These are phyloP conservation scores for Zoanthus solanderi DNA, from an alignment of 92 coral and sea anemone species.

Conservation along the genomic window DNA sequence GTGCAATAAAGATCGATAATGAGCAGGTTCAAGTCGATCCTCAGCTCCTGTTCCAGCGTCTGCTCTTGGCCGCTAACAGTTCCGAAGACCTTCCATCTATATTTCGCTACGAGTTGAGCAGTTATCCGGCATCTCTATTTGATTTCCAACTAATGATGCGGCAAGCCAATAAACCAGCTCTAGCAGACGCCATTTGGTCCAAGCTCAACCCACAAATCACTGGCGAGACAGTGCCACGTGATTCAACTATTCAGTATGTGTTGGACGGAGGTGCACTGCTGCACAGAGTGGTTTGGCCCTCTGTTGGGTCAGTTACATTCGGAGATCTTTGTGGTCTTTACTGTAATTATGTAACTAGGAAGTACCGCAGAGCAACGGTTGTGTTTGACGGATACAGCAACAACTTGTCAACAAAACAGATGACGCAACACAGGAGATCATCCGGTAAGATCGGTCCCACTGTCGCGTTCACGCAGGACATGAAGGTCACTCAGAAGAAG, in stretches of 20 bases:
- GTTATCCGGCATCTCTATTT: slow-evolving; percentile 38
- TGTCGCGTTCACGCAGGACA: slow-evolving; percentile 45
- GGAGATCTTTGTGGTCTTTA: slow-evolving; percentile 23
- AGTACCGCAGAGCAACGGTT: neutral
- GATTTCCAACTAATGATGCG: slow-evolving; percentile 49
- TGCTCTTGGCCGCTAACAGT: slow-evolving; percentile 34
- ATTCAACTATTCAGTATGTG: slow-evolving; percentile 26
- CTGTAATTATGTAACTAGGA: neutral
- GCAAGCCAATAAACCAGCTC: slow-evolving; percentile 53
- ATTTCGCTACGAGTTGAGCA: slow-evolving; percentile 41
- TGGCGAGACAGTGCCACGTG: neutral
- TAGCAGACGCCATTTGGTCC: slow-evolving; percentile 46
- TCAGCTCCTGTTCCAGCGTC: slow-evolving; percentile 55
- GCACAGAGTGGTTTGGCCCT: slow-evolving; percentile 50
- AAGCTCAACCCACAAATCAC: neutral
- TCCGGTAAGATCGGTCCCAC: neutral
- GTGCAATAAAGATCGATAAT: slow-evolving; percentile 2
- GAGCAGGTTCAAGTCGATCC: slow-evolving; percentile 55
- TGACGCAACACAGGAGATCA: neutral
- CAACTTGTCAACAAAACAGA: neutral
- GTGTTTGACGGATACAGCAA: neutral
- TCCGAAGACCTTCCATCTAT: neutral
- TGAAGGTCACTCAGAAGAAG: slow-evolving; percentile 44
- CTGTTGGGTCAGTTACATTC: slow-evolving; percentile 24
- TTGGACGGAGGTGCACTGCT: slow-evolving; percentile 47